phyloP scores from a whole-genome alignment of 2,888 invertebrate species.

The Mythimna impura region DNA sequence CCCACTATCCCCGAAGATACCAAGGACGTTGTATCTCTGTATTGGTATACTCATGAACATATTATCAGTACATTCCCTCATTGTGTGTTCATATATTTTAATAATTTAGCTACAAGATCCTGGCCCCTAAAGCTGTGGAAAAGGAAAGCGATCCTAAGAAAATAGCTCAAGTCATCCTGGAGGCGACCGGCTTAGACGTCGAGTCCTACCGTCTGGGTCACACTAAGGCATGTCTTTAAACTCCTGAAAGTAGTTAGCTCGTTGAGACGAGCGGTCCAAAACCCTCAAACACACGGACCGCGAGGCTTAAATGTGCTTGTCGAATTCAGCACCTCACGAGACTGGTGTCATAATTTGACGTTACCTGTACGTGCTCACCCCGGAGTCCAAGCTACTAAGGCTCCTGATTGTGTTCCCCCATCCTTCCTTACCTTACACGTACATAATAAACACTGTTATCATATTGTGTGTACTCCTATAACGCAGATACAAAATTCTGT shows the following conservation, averaged over 20 bases:
- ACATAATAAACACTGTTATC: constrained; percentile 77
- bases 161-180: constrained; percentile 95
- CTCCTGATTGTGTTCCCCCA: constrained; percentile 79
- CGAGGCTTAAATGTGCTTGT: constrained; percentile 76
- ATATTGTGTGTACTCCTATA: constrained; percentile 84
- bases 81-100: constrained; percentile 86
- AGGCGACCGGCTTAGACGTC: constrained; percentile 95
- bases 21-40: constrained; percentile 62
- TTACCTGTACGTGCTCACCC: constrained; percentile 74
- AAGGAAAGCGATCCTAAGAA: constrained; percentile 95
- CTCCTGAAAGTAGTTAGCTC: constrained; percentile 81
- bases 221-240: constrained; percentile 97
- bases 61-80: constrained; percentile 75
- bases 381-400: constrained; percentile 82
- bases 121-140: constrained; percentile 97
- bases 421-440: constrained; percentile 67
- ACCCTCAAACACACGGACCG: constrained; percentile 72
- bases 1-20: constrained; percentile 56
- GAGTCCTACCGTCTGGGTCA: constrained; percentile 99
- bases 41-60: constrained; percentile 61
- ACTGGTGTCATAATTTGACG: constrained; percentile 82
- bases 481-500: constrained; percentile 99
- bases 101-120: constrained; percentile 98
- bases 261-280: constrained; percentile 76
- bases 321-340: constrained; percentile 78